These are phyloP conservation scores for Bettongia penicillata DNA, from an alignment of 2,113 vertebrate species.

Conservation along the genomic window DNA sequence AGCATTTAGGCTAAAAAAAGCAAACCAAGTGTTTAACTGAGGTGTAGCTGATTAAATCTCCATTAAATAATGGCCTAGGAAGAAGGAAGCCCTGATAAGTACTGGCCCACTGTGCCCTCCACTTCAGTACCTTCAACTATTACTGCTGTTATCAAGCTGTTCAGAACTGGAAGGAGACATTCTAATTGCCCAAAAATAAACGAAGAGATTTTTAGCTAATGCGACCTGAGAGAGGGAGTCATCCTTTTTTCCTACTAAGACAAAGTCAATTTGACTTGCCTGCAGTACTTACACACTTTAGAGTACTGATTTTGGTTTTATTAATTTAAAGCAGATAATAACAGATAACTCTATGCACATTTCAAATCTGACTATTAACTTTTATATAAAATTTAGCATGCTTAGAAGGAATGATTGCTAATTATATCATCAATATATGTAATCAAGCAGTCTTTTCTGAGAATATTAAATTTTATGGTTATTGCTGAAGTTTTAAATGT, in stretches of 20 bases:
- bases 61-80: not conserved
- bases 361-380: not conserved
- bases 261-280: not conserved
- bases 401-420: not conserved
- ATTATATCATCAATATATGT: not conserved
- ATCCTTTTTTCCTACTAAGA: not conserved
- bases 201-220: not conserved
- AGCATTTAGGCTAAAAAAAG: not conserved
- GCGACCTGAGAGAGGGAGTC: not conserved
- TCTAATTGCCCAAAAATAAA: not conserved
- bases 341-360: not conserved
- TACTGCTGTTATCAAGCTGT: not conserved
- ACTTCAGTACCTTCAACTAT: not conserved
- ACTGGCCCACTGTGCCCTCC: not conserved
- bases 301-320: conserved; percentile 24
- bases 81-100: not conserved
- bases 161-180: not conserved
- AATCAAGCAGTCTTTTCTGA: not conserved
- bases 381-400: not conserved
- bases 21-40: not conserved
- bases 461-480: not conserved
- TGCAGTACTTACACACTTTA: not conserved
- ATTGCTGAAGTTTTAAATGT: not conserved
- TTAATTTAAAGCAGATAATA: conserved; percentile 42
- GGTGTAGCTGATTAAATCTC: not conserved